Percentiles rank a stretch among this genome's conserved stretches.
Conservation (phyloP, 2,113 vertebrate species). For the Rhinolophus ferrumequinum region DNA sequence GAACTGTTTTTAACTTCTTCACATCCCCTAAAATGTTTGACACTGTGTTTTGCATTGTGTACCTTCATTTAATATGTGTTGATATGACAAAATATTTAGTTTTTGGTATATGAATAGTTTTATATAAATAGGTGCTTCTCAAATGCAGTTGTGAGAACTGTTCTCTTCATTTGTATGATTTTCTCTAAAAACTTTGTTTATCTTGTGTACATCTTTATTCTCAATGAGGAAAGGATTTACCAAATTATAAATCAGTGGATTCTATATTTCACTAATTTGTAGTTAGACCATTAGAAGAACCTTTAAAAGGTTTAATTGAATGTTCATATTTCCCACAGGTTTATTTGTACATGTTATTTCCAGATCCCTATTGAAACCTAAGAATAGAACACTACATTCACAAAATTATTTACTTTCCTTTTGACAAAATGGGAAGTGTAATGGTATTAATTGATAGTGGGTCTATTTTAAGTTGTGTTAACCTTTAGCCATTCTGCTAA, state of each 20-base stretch:
- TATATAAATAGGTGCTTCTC: conserved; percentile 28
- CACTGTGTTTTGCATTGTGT: background rate
- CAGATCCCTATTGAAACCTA: background rate
- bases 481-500: background rate
- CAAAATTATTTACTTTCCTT: background rate
- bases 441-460: background rate
- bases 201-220: background rate
- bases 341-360: background rate
- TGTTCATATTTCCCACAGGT: background rate
- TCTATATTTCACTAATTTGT: background rate
- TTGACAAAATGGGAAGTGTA: background rate
- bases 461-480: conserved; percentile 34
- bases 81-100: background rate
- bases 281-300: background rate
- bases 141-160: background rate
- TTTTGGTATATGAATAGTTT: background rate
- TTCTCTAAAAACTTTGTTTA: conserved; percentile 6
- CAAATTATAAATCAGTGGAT: conserved; percentile 7
- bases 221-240: background rate
- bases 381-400: background rate
- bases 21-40: background rate
- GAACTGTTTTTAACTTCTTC: background rate
- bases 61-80: conserved; percentile 11
- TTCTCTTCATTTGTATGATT: conserved; percentile 16
- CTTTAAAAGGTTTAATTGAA: conserved; percentile 48